These are phyloP conservation scores for Maniola jurtina DNA, from an alignment of 1,140 invertebrate species.

Conservation along the genomic window DNA sequence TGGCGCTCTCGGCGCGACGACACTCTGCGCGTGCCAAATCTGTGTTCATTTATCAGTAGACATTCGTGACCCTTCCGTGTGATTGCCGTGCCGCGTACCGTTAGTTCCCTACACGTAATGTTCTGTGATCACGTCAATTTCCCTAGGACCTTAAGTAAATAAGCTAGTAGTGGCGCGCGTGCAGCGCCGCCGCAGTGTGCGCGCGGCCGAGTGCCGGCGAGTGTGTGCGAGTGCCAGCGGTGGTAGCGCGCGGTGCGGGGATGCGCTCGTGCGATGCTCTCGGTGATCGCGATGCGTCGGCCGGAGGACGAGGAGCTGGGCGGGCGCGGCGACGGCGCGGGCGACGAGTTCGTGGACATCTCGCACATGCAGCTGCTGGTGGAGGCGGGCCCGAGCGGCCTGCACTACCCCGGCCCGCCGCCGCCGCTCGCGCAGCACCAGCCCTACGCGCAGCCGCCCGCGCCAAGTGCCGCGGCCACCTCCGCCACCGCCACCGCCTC, in stretches of 20 bases:
- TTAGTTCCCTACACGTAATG: slow-evolving; percentile 57
- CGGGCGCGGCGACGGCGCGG: slow-evolving; percentile 63
- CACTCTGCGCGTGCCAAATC: slow-evolving; percentile 63
- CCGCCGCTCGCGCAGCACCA: slow-evolving; percentile 72
- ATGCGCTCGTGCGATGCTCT: slow-evolving; percentile 76
- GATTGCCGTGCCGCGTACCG: slow-evolving; percentile 48
- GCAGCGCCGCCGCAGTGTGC: slow-evolving; percentile 38
- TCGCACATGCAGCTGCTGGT: slow-evolving; percentile 81
- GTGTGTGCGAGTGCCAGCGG: slow-evolving; percentile 43
- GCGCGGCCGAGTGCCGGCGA: slow-evolving; percentile 34
- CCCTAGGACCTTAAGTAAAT: slow-evolving; percentile 44
- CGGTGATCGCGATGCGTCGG: slow-evolving; percentile 75
- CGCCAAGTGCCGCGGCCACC: slow-evolving; percentile 34
- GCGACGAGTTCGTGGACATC: slow-evolving; percentile 81
- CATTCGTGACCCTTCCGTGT: slow-evolving; percentile 47
- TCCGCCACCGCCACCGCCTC: slow-evolving; percentile 46
- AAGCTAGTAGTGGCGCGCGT: slow-evolving; percentile 33
- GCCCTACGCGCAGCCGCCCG: slow-evolving; percentile 53
- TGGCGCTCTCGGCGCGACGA: slow-evolving; percentile 68
- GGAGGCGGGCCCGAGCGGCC: slow-evolving; percentile 73
- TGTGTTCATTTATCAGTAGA: slow-evolving; percentile 76
- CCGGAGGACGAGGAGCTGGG: slow-evolving; percentile 74
- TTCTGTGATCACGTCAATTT: slow-evolving; percentile 73
- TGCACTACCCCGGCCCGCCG: slow-evolving; percentile 65
- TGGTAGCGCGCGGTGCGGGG: slow-evolving; percentile 57